These are phyloP conservation scores for Platygyra sinensis DNA, from an alignment of 64 coral and sea anemone genomes.

Conservation along the genomic window DNA sequence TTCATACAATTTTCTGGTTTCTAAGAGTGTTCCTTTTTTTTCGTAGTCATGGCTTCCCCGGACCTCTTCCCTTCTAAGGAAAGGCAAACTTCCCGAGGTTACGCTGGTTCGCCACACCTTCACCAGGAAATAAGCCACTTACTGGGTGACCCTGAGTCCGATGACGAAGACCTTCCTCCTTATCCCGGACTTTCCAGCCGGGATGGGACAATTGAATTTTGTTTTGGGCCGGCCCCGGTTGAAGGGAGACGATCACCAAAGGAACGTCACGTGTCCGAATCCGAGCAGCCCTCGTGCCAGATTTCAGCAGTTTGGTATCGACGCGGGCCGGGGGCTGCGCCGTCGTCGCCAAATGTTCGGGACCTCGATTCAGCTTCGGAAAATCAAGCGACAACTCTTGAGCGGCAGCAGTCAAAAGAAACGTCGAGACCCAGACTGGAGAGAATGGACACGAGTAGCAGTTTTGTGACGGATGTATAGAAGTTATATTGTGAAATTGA, in stretches of 20 bases:
- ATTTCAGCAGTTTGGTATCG: slow-evolving; percentile 61
- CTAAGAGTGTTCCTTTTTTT: not conserved
- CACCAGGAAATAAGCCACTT: slow-evolving; percentile 72
- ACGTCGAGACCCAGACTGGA: slow-evolving; percentile 24
- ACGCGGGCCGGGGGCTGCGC: not conserved
- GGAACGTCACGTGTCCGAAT: slow-evolving; percentile 17
- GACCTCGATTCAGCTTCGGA: slow-evolving; percentile 10
- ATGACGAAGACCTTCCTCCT: slow-evolving; percentile 85
- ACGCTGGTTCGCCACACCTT: slow-evolving; percentile 39
- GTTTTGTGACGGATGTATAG: slow-evolving; percentile 88
- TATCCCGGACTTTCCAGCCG: slow-evolving; percentile 70
- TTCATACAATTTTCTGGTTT: no score
- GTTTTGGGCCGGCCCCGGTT: slow-evolving; percentile 8
- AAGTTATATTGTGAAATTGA: not conserved
- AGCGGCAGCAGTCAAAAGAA: slow-evolving; percentile 32
- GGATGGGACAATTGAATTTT: slow-evolving; percentile 51
- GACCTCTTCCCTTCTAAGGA: slow-evolving; percentile 57
- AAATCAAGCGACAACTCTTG: slow-evolving; percentile 24
- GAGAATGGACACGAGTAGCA: slow-evolving; percentile 81
- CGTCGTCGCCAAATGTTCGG: slow-evolving; percentile 21
- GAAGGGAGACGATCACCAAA: slow-evolving; percentile 17
- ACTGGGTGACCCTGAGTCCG: slow-evolving; percentile 65
- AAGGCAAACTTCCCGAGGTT: not conserved
- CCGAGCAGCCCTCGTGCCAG: slow-evolving; percentile 34
- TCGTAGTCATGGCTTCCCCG: slow-evolving; percentile 66